Percentiles rank a stretch among this genome's conserved stretches.
These are phyloP conservation scores for Deladenus siricidicola DNA, from an alignment of 2,888 invertebrate species.

Conservation along the genomic window DNA sequence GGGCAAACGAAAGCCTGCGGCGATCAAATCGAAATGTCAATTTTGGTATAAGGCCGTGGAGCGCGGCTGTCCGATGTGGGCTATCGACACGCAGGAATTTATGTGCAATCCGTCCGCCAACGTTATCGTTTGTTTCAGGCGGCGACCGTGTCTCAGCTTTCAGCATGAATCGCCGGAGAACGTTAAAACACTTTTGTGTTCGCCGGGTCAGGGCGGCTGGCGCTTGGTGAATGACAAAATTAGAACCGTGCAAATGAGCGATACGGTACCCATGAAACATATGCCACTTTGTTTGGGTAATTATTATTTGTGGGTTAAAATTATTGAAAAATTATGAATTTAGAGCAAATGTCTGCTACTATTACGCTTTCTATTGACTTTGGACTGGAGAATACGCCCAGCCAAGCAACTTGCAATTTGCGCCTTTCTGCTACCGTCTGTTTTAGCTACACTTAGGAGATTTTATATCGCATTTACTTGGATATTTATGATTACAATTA, in stretches of 20 bases:
- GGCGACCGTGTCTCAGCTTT: slow-evolving; percentile 4
- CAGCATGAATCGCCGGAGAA: slow-evolving; percentile 9
- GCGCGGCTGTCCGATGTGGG: slow-evolving; percentile 20
- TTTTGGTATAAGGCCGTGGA: slow-evolving; percentile 15
- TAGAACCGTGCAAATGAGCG: not conserved
- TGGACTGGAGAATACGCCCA: not conserved
- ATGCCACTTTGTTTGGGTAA: slow-evolving; percentile 12
- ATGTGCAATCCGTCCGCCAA: slow-evolving; percentile 15
- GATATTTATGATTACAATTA: too few relatives aligned
- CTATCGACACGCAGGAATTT: slow-evolving; percentile 13
- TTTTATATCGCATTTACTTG: too few relatives aligned
- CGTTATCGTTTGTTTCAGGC: slow-evolving; percentile 16
- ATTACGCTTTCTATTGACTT: slow-evolving; percentile 4
- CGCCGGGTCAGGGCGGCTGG: slow-evolving; percentile 19
- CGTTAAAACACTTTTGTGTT: slow-evolving; percentile 14
- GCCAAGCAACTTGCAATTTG: not conserved
- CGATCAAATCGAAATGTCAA: slow-evolving; percentile 3
- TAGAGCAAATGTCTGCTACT: slow-evolving; percentile 5
- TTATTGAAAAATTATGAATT: not conserved
- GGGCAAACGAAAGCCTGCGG: too few relatives aligned
- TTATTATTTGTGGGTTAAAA: not conserved
- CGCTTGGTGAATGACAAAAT: slow-evolving; percentile 13
- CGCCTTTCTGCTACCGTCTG: not conserved
- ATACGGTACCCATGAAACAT: slow-evolving; percentile 7
- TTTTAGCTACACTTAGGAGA: not conserved